These are phyloP conservation scores for Euclidia mi DNA, from an alignment of 2,888 invertebrate species.

Conservation along the genomic window DNA sequence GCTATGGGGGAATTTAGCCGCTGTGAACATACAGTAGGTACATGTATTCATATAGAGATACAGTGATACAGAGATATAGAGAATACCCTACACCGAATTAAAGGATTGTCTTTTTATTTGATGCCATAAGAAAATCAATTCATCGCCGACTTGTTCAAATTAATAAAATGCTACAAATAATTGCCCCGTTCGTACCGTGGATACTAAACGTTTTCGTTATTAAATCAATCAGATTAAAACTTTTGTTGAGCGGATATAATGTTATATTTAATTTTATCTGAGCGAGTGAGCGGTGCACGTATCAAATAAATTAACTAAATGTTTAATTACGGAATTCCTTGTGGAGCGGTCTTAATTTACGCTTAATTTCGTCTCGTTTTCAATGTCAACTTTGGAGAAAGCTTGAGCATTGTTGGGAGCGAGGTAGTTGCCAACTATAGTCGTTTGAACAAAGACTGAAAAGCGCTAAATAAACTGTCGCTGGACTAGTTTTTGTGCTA, in stretches of 20 bases:
- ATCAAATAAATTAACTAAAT: slow-evolving; percentile 54
- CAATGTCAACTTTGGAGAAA: slow-evolving; percentile 72
- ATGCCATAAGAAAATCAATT: too few species aligned
- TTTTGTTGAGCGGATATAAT: slow-evolving; percentile 23
- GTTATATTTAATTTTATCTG: slow-evolving; percentile 34
- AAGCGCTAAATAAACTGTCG: slow-evolving; percentile 70
- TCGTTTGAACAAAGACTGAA: slow-evolving; percentile 68
- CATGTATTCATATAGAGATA: too few species aligned
- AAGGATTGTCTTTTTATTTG: too few species aligned
- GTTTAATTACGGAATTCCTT: slow-evolving; percentile 67
- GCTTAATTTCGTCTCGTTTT: slow-evolving; percentile 75
- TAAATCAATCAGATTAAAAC: not conserved
- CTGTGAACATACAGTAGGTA: too few species aligned
- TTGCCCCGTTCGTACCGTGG: too few species aligned
- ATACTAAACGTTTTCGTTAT: too few species aligned
- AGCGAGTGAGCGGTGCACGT: slow-evolving; percentile 35
- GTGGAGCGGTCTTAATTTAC: slow-evolving; percentile 71
- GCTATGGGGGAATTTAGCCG: too few species aligned
- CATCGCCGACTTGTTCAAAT: too few species aligned
- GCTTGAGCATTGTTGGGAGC: slow-evolving; percentile 70
- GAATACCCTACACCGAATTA: too few species aligned
- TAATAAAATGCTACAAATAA: too few species aligned
- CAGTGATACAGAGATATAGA: too few species aligned
- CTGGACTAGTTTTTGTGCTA: slow-evolving; percentile 66
- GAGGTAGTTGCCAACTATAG: slow-evolving; percentile 63